A percentile compares a stretch with the other conserved stretches of the same genome.
These are phyloP conservation scores for Dicrostonyx torquatus DNA, from an alignment of 2,797 vertebrate species.

Conservation along the genomic window DNA sequence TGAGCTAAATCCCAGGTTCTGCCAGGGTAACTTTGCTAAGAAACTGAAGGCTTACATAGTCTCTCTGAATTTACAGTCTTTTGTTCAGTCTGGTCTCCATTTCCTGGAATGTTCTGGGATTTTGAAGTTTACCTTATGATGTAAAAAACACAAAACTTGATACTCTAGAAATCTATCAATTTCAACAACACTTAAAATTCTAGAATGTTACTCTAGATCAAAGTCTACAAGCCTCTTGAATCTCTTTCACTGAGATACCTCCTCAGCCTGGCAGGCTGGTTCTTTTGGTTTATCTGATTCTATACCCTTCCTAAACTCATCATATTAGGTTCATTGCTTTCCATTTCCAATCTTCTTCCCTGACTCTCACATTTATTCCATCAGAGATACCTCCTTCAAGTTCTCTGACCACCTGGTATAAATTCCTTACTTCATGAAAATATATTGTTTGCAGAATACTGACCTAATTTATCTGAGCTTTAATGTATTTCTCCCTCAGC, in stretches of 20 bases:
- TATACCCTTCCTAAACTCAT: background rate
- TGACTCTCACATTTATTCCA: background rate
- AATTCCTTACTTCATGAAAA: constrained; percentile 10
- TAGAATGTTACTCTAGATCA: background rate
- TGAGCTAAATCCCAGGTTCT: background rate
- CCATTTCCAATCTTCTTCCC: background rate
- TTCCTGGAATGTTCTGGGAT: background rate
- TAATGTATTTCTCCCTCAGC: background rate
- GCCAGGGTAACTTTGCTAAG: background rate
- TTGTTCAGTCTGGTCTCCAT: background rate
- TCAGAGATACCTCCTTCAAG: background rate
- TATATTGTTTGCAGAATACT: background rate
- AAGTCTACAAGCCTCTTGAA: background rate
- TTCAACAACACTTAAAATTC: background rate
- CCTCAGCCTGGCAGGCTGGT: background rate
- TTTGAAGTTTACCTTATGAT: background rate
- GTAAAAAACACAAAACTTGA: background rate
- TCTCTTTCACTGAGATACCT: background rate
- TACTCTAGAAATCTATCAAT: background rate
- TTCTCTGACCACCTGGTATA: background rate
- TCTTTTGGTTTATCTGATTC: background rate
- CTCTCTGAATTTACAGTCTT: background rate
- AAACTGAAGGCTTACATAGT: background rate
- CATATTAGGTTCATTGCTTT: background rate
- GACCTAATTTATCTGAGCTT: background rate